These are phyloP conservation scores for Amblyopsis rosae DNA, from an alignment of 2,113 vertebrate species.

Conservation along the genomic window DNA sequence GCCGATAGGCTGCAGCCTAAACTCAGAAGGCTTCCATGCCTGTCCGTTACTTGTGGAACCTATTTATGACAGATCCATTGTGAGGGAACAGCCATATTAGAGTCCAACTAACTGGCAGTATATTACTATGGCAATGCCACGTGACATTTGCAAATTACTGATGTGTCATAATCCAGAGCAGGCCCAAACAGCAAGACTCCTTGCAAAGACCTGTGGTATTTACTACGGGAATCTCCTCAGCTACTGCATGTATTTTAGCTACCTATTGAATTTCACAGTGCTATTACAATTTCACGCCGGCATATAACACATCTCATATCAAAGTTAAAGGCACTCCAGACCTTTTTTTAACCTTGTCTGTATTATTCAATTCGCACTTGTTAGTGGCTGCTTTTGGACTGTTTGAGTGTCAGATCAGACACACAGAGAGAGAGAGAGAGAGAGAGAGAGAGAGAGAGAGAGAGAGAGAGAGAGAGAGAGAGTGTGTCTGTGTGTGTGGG, in stretches of 20 bases:
- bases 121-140: neutral
- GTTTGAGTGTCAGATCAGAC: too few relatives aligned
- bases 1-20: neutral
- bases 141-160: neutral
- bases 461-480: too few relatives aligned
- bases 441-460: too few relatives aligned
- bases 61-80: neutral
- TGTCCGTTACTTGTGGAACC: neutral
- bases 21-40: constrained; percentile 1
- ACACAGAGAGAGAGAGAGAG: too few relatives aligned
- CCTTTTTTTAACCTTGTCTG: too few relatives aligned
- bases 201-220: constrained; percentile 10
- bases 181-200: constrained; percentile 11
- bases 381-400: too few relatives aligned
- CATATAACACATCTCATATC: too few relatives aligned
- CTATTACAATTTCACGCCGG: too few relatives aligned
- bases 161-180: constrained; percentile 28
- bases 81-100: neutral
- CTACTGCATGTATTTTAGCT: neutral
- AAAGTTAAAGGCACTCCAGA: too few relatives aligned
- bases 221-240: constrained; percentile 12
- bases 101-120: constrained; percentile 1
- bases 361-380: too few relatives aligned
- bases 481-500: too few relatives aligned
- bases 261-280: neutral